A percentile compares a stretch with the other conserved stretches of the same genome.
These are phyloP conservation scores for Syngnathus floridae DNA, from an alignment of 2,113 vertebrate genomes.

Conservation along the genomic window DNA sequence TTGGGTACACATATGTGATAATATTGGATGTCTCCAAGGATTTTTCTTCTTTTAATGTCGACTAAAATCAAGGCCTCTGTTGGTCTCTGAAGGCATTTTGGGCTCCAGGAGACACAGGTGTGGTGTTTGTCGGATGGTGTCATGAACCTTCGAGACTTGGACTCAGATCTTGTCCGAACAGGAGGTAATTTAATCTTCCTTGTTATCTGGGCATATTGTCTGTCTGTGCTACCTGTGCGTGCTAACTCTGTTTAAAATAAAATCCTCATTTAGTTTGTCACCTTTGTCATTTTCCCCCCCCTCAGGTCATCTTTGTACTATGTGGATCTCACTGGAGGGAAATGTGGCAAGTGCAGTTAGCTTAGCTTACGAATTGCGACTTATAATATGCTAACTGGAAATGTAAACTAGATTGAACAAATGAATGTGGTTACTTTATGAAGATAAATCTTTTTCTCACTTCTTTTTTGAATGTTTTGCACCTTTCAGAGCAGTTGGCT, in stretches of 20 bases:
- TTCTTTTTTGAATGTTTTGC: slow-evolving; percentile 13
- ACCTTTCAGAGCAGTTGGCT: slow-evolving; percentile 78
- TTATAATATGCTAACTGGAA: neutral
- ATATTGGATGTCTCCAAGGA: too few relatives aligned
- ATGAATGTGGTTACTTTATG: neutral
- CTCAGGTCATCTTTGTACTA: slow-evolving; percentile 84
- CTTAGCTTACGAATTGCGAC: neutral
- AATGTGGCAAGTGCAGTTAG: slow-evolving; percentile 76
- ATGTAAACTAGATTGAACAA: neutral
- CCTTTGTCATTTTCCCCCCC: neutral
- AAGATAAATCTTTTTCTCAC: slow-evolving; percentile 1
- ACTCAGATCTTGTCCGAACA: slow-evolving; percentile 80
- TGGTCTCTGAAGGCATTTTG: slow-evolving; percentile 81
- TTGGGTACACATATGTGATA: neutral
- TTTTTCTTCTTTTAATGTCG: too few relatives aligned
- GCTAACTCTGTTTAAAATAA: neutral
- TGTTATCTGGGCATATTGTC: neutral
- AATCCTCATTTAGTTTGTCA: neutral
- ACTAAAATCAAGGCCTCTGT: neutral
- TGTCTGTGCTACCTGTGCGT: neutral
- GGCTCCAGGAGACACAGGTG: slow-evolving; percentile 80
- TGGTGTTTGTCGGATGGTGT: slow-evolving; percentile 91
- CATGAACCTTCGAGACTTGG: slow-evolving; percentile 87
- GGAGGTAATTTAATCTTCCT: slow-evolving; percentile 71
- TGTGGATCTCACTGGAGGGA: slow-evolving; percentile 78